These are phyloP conservation scores for Pantherophis vulpinus DNA, from an alignment of 2,797 vertebrate genomes.

Conservation along the genomic window DNA sequence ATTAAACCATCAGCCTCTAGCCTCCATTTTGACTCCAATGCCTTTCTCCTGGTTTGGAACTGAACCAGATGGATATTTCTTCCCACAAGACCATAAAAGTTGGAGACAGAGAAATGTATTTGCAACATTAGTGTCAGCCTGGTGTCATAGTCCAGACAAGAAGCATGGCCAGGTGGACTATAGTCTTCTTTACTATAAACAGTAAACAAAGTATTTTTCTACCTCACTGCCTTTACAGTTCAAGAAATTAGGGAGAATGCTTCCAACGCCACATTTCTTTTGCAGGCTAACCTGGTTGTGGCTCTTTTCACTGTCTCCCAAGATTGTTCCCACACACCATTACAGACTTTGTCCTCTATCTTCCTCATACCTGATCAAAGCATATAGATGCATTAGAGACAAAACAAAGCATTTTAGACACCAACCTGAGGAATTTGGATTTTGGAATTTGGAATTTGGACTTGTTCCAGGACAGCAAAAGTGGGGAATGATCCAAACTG, in stretches of 20 bases:
- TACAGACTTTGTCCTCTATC: neutral
- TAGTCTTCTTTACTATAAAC: neutral
- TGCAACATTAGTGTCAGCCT: neutral
- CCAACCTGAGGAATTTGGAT: neutral
- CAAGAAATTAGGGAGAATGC: neutral
- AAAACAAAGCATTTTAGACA: neutral
- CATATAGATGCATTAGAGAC: neutral
- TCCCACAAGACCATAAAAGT: neutral
- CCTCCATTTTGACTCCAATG: no score
- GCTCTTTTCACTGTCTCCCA: neutral
- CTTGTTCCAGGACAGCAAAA: neutral
- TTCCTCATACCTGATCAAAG: neutral
- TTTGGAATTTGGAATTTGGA: neutral
- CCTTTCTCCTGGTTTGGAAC: no score
- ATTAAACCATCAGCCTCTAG: no score
- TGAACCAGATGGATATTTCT: no score
- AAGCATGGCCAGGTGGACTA: neutral
- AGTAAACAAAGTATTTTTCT: neutral
- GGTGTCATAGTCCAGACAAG: neutral
- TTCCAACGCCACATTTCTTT: neutral
- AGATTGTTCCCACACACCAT: neutral
- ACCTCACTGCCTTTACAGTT: neutral
- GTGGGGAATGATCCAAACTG: neutral
- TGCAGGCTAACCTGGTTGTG: neutral
- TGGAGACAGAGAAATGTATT: neutral